Conservation (phyloP, 2,797 vertebrate genomes). For the Scyliorhinus canicula region DNA sequence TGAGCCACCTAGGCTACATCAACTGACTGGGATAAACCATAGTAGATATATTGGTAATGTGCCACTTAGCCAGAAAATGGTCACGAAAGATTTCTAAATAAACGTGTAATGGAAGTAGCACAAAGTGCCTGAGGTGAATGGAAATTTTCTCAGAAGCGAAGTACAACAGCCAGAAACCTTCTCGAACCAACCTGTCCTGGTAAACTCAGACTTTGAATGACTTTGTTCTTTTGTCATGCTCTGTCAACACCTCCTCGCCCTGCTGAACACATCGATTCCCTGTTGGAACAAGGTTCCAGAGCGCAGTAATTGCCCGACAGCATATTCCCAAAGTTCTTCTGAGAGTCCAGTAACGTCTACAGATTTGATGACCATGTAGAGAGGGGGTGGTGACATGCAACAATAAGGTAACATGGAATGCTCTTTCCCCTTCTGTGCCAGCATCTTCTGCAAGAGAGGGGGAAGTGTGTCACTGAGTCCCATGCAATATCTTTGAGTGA, state of each 20-base stretch:
- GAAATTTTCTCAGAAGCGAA: not conserved
- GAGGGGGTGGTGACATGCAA: too few species aligned
- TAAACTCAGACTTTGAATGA: not conserved
- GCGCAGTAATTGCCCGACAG: too few species aligned
- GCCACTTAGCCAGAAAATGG: constrained; percentile 24
- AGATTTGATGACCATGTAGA: not conserved
- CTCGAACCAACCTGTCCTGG: not conserved
- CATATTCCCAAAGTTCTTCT: not conserved
- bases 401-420: too few species aligned
- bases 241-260: not conserved
- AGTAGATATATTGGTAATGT: constrained; percentile 28
- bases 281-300: not conserved
- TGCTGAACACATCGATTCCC: not conserved
- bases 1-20: constrained; percentile 10
- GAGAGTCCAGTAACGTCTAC: not conserved
- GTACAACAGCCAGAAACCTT: not conserved
- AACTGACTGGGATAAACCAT: constrained; percentile 9
- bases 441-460: not conserved
- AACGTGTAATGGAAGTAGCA: not conserved
- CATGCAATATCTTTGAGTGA: not conserved
- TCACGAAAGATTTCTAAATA: not conserved
- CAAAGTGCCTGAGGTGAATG: not conserved
- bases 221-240: not conserved
- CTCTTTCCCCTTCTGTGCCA: not conserved
- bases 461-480: not conserved